Base-by-base conservation (phyloP, 2,113 vertebrate species). In the Eurypyga helias region DNA sequence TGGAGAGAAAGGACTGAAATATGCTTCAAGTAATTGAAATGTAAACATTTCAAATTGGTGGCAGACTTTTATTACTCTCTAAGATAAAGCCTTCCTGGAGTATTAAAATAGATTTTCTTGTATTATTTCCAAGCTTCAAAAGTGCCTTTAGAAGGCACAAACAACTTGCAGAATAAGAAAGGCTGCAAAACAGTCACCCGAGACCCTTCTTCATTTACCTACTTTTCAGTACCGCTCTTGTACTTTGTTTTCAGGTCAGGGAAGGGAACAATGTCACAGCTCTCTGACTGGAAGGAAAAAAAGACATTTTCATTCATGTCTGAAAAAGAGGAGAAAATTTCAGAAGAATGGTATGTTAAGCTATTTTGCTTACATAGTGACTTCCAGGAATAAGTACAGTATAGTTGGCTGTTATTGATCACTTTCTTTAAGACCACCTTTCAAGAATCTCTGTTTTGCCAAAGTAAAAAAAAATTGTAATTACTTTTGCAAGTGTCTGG, bases 331-430 rank as follows among this genome's bases (percentile, higher is more conserved):
- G 98, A 99, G 89, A 98, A 98, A 98, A 99, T 99, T 94, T 98
- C 98, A 89, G 97, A 99, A 92, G 99, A 99, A 98, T 99, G 99
- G 99, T 99, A 98, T 96, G 98, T 97, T 61, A 31, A 90, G 6
- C 9, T 89, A 31, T 55, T 87, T 79, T 93, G 46, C 83, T 93
- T 81, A 34, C 33, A 23, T 9, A 57, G 26, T 48, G 34, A 52
- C 62, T 95, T 67, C n/a, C 17, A 86, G 52, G 18, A 76, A 52
- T 64, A 79, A 17, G 14, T 57, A 16, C 23, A 29, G 38, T 57
- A 31, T 17, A 54, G 16, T 54, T 88, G 31, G 11, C 26, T 72
- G 31, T 25, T 73, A 20, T 43, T 67, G 15, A 26, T 71, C 87
- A 6, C 16, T 72, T 48, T 58, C 77, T 81, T 90, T 24, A 88